Percentiles rank a stretch among this genome's conserved stretches.
Conservation (phyloP, 2,113 vertebrate species). For the Eulemur rufifrons region DNA sequence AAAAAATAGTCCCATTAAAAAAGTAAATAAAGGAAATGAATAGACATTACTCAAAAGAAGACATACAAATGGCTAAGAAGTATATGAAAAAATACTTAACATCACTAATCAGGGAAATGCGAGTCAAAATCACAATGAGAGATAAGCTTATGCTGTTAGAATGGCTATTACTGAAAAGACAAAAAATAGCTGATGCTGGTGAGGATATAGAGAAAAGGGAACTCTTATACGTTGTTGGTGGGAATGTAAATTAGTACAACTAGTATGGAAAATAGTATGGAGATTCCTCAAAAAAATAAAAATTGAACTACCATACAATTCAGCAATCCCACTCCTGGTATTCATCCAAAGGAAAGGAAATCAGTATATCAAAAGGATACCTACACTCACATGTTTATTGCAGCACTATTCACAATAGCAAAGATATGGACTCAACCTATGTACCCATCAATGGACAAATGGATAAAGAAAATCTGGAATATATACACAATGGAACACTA, state of each 20-base stretch:
- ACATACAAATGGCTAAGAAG: neutral
- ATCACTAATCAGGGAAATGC: neutral
- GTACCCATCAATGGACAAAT: neutral
- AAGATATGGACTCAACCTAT: neutral
- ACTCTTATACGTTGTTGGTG: neutral
- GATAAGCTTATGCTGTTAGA: neutral
- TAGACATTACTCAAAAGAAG: neutral
- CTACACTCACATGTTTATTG: neutral
- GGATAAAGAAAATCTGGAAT: neutral
- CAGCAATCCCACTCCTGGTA: neutral
- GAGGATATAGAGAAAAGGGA: neutral
- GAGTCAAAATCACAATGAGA: neutral
- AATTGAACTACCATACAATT: neutral
- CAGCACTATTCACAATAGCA: neutral
- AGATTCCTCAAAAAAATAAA: neutral
- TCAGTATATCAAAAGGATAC: neutral
- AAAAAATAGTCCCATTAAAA: neutral
- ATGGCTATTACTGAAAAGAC: neutral
- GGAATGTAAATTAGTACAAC: neutral
- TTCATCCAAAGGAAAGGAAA: neutral
- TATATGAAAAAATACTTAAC: neutral
- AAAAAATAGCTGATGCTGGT: neutral
- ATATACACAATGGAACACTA: neutral
- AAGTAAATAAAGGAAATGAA: neutral
- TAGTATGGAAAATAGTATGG: neutral